Evolutionary conservation across 1,140 invertebrate species (phyloP).

Genomic region (Augochlora pura): DNA sequence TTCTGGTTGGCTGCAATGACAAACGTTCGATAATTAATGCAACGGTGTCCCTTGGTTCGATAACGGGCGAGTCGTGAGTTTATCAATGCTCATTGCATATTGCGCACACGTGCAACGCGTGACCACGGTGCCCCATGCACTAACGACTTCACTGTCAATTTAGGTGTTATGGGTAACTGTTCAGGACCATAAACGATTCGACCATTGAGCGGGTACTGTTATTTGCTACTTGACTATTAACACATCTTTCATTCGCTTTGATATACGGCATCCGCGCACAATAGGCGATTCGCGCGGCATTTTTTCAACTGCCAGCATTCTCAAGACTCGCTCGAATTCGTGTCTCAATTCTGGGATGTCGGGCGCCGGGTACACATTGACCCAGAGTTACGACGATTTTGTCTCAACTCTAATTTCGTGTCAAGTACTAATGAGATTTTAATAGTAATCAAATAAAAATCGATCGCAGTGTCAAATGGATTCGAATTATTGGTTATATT

Average conservation of each 20-base stretch:
- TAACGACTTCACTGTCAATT: conserved; percentile 59
- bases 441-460: no score
- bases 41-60: conserved; percentile 19
- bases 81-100: conserved; percentile 43
- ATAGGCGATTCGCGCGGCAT: neutral
- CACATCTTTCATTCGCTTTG: conserved; percentile 16
- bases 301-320: neutral
- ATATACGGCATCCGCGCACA: neutral
- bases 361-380: no score
- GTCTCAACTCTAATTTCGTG: no score
- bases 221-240: conserved; percentile 31
- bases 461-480: no score
- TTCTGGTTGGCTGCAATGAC: conserved; percentile 89
- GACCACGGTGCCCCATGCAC: conserved; percentile 46
- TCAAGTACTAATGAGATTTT: no score
- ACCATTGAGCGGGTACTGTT: conserved; percentile 51
- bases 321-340: no score
- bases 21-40: conserved; percentile 33
- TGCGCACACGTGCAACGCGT: conserved; percentile 51
- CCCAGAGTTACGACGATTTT: no score
- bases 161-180: conserved; percentile 66
- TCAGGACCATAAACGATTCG: conserved; percentile 61
- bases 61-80: conserved; percentile 41
- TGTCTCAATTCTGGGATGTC: no score
- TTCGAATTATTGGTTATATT: no score